A percentile compares a stretch with the other conserved stretches of the same genome.
Evolutionary conservation across 2,888 invertebrate genomes (phyloP).

Genomic region (Acronicta aceris): DNA sequence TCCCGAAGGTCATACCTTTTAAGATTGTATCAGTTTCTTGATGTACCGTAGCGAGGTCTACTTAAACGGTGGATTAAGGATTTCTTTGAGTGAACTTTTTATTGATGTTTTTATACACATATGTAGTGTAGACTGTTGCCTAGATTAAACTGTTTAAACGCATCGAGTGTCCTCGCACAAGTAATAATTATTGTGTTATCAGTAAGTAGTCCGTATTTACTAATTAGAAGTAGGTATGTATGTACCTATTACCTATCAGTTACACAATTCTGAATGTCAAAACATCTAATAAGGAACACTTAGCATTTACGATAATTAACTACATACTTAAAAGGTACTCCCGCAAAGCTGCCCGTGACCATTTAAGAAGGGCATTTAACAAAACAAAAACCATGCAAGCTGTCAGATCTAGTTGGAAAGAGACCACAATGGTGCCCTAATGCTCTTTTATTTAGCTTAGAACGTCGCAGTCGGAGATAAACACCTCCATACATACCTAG

Average conservation of each 20-base stretch:
- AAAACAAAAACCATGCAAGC: constrained; percentile 10
- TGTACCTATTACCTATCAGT: neutral
- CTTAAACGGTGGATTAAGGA: constrained; percentile 44
- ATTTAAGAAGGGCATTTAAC: neutral
- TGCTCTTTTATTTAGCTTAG: constrained; percentile 42
- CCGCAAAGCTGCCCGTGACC: constrained; percentile 13
- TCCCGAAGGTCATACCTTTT: constrained; percentile 52
- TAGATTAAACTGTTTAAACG: constrained; percentile 34
- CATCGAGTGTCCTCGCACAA: constrained; percentile 19
- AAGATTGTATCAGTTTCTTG: constrained; percentile 13
- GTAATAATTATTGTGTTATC: constrained; percentile 8
- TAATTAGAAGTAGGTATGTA: constrained; percentile 13
- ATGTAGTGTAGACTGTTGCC: constrained; percentile 21
- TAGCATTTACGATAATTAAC: constrained; percentile 13
- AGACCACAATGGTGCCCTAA: constrained; percentile 28
- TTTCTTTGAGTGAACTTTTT: constrained; percentile 57
- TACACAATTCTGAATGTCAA: constrained; percentile 25
- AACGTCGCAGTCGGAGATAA: constrained; percentile 40
- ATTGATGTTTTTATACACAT: constrained; percentile 34
- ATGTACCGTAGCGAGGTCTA: constrained; percentile 37
- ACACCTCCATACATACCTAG: constrained; percentile 44
- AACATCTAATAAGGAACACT: constrained; percentile 8
- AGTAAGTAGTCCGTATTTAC: neutral
- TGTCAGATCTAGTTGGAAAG: constrained; percentile 19
- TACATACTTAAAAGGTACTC: constrained; percentile 26